Conservation (phyloP, 1,140 invertebrate species). For the Dendrolimus kikuchii region DNA sequence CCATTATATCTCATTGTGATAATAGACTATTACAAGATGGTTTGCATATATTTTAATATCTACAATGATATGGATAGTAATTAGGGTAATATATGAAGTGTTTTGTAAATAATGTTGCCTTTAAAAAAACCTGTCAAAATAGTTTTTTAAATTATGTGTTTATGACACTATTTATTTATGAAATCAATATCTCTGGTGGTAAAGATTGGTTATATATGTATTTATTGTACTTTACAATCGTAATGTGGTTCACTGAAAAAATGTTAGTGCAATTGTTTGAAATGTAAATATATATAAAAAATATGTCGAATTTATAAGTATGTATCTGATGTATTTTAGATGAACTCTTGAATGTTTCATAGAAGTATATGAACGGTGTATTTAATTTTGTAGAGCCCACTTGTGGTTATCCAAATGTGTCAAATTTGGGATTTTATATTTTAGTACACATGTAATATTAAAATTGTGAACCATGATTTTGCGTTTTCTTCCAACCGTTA, state of each 20-base stretch:
- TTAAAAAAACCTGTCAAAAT: too few species aligned
- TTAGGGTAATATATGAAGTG: too few species aligned
- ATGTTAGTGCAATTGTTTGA: conserved; percentile 17
- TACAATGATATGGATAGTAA: background rate
- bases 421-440: conserved; percentile 36
- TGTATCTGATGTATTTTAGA: conserved; percentile 6
- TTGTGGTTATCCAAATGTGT: conserved; percentile 18
- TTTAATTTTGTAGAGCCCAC: background rate
- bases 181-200: too few species aligned
- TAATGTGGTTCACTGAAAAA: background rate
- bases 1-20: conserved; percentile 44
- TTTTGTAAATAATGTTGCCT: too few species aligned
- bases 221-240: background rate
- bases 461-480: conserved; percentile 12
- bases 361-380: background rate
- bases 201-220: background rate
- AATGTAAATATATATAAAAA: conserved; percentile 23
- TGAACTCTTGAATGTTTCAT: background rate
- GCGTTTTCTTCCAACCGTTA: conserved; percentile 4
- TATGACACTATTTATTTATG: too few species aligned
- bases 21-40: conserved; percentile 20
- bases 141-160: too few species aligned
- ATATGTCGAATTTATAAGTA: conserved; percentile 22
- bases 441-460: conserved; percentile 36
- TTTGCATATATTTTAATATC: conserved; percentile 5